These are phyloP conservation scores for Acanthisitta chloris DNA, from an alignment of 2,113 vertebrate genomes.

Conservation along the genomic window DNA sequence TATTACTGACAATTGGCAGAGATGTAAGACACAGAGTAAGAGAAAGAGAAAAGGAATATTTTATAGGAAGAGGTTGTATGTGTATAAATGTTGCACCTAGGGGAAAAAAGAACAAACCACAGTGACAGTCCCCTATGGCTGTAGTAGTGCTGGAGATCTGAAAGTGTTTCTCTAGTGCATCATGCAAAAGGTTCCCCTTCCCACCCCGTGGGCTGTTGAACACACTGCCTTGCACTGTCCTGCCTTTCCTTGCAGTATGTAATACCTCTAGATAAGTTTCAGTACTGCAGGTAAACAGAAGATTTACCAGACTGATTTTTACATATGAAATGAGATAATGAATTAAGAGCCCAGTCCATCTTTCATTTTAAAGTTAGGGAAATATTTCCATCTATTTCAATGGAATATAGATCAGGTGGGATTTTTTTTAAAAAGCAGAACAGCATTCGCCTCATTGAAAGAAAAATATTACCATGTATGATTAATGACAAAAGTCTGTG, in stretches of 20 bases:
- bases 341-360: background rate
- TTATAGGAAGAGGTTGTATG: background rate
- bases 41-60: fast-evolving
- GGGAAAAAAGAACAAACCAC: background rate
- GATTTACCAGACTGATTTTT: background rate
- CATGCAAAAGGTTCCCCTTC: background rate
- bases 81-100: background rate
- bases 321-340: background rate
- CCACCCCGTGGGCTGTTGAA: background rate
- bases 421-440: background rate
- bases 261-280: background rate
- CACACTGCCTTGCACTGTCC: fast-evolving
- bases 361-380: background rate
- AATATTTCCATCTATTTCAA: background rate
- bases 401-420: background rate
- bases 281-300: background rate
- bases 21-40: background rate
- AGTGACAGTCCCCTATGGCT: background rate
- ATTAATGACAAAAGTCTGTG: background rate
- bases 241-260: background rate
- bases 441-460: background rate
- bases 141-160: background rate
- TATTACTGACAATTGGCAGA: background rate
- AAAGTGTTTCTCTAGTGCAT: background rate
- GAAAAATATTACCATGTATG: background rate